Evolutionary conservation across 2,113 vertebrate genomes (phyloP).

Genomic region (Junco hyemalis): DNA sequence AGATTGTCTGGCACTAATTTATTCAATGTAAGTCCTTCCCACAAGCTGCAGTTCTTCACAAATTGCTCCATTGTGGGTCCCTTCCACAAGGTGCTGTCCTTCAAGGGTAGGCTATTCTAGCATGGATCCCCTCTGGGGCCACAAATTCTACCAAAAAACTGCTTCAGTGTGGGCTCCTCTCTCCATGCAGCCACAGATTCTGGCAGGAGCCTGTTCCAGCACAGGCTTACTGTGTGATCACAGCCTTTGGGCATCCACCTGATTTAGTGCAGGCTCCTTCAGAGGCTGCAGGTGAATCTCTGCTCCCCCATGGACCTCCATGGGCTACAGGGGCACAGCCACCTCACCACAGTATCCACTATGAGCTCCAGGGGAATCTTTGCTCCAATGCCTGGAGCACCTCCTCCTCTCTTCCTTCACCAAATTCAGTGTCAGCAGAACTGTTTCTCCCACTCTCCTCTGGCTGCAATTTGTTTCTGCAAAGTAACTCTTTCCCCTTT

Average conservation of each 20-base stretch:
- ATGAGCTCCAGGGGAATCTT: rapidly evolving
- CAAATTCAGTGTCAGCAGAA: neutral
- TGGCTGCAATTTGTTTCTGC: neutral
- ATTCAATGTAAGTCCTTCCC: neutral
- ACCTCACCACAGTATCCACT: neutral
- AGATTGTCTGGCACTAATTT: neutral
- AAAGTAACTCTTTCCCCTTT: neutral
- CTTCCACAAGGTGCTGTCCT: neutral
- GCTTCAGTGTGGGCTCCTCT: neutral
- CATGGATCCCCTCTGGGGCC: rapidly evolving
- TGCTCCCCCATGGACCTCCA: neutral
- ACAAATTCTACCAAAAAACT: neutral
- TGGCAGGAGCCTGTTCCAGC: neutral
- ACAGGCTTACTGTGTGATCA: neutral
- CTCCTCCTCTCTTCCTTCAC: no score
- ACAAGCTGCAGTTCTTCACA: neutral
- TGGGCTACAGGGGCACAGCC: neutral
- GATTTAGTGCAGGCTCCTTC: neutral
- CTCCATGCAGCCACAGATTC: neutral
- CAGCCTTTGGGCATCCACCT: neutral
- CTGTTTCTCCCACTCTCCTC: neutral
- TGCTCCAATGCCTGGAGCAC: rapidly evolving
- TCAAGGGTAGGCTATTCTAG: neutral
- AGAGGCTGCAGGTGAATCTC: neutral
- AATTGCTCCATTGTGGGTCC: neutral